Percentiles rank a stretch among this genome's conserved stretches.
These are phyloP conservation scores for Pterostichus madidus DNA, from an alignment of 2,888 invertebrate species.

Conservation along the genomic window DNA sequence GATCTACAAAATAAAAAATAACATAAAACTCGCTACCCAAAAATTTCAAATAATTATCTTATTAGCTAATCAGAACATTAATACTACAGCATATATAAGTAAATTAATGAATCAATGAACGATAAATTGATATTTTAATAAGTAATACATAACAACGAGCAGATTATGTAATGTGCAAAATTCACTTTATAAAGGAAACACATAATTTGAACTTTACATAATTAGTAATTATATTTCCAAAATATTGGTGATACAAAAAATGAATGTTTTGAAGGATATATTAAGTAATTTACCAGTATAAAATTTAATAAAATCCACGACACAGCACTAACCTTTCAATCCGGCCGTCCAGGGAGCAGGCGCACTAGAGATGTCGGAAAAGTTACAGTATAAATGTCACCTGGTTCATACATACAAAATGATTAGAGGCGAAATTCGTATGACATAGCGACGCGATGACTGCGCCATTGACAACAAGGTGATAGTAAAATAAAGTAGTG, in stretches of 20 bases:
- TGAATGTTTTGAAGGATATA: background rate
- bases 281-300: conserved; percentile 24
- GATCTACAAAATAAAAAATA: conserved; percentile 36
- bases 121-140: background rate
- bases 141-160: conserved; percentile 1
- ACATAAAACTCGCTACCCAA: background rate
- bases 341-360: conserved; percentile 60
- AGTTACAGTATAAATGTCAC: conserved; percentile 5
- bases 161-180: conserved; percentile 51
- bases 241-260: background rate
- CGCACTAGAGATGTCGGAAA: conserved; percentile 46
- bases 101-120: background rate
- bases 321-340: conserved; percentile 64
- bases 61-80: background rate
- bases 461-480: conserved; percentile 52
- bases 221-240: background rate
- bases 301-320: conserved; percentile 34
- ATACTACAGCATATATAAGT: no score
- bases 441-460: conserved; percentile 1
- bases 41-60: background rate
- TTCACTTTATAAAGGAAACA: background rate
- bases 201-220: background rate
- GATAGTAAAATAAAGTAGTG: conserved; percentile 29
- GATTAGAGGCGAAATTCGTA: conserved; percentile 33
- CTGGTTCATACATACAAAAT: background rate